Evolutionary conservation across 1,140 invertebrate species (phyloP), one percentile per base, ranked within the genome.

Genomic region (Streblospio benedicti): DNA sequence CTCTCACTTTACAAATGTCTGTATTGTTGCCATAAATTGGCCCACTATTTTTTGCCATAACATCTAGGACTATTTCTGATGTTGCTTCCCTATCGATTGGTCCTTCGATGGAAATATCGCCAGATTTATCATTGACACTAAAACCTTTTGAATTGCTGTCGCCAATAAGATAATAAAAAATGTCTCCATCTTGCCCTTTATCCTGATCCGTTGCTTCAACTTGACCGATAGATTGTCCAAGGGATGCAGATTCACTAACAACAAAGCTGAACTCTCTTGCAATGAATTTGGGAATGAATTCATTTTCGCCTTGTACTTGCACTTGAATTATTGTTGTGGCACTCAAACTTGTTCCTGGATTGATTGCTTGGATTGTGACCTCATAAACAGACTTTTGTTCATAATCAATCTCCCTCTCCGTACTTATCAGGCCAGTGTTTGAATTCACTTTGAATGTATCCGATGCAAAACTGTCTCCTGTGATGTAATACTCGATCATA

Each of bases 11-110:
- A 3, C 92, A 92, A 74, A 92, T 90, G 73, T 96, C 93, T 0
- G 91, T 95, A 70, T 97, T 93, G 76, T 96, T 94, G 6, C 91
- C 91, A 41, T 86, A 81, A 60, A 96, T 93, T 28, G 90, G 89
- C 6, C 93, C 93, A 44, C 84, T 84, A 74, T 97, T 97, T 79
- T 97, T 97, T 0, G 93, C 93, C 80, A 97, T 84, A 0, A 95
- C 91, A 0, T 89, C 93, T 4, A 97, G 77, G 0, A 91, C 87
- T 2, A 92, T 89, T 56, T 90, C 81, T 71, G 89, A 91, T 74
- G 93, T 90, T 0, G 90, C 91, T 78, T 96, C 93, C 66, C 91
- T 83, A 65, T 92, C 88, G 45, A 92, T 78, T 65, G 84, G 83
- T 58, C 86, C 82, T 4, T 86, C 82, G 2, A 92, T 81, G 18